These are phyloP conservation scores for Microctonus aethiopoides DNA, from an alignment of 2,888 invertebrate genomes.

Conservation along the genomic window DNA sequence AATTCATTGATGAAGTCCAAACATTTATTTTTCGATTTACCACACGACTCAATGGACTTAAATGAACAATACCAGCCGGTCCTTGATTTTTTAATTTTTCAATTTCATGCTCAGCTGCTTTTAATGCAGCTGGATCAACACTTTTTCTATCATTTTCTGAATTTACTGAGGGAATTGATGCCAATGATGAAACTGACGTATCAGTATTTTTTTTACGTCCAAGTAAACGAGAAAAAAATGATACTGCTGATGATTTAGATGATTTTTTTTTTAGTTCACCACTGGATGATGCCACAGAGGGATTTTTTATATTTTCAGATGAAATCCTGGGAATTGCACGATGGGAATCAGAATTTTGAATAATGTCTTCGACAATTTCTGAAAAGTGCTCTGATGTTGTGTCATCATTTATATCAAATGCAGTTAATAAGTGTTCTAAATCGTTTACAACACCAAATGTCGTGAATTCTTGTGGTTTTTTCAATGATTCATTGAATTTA, in stretches of 20 bases:
- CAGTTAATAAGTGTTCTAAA: background rate
- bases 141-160: slow-evolving; percentile 28
- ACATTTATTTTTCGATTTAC: slow-evolving; percentile 42
- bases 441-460: background rate
- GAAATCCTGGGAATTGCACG: too few species aligned
- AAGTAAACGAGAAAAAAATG: slow-evolving; percentile 3
- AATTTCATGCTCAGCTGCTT: slow-evolving; percentile 33
- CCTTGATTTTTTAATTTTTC: slow-evolving; percentile 44
- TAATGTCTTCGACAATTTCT: background rate
- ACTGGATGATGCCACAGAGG: background rate
- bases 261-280: background rate
- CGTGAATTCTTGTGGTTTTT: background rate
- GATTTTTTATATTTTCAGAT: background rate
- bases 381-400: background rate
- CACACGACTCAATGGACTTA: slow-evolving; percentile 41
- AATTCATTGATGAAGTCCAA: slow-evolving; percentile 30
- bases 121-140: slow-evolving; percentile 19
- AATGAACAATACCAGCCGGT: slow-evolving; percentile 44
- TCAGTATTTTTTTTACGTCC: background rate
- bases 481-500: background rate
- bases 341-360: background rate
- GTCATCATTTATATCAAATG: background rate
- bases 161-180: slow-evolving; percentile 32
- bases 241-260: background rate
- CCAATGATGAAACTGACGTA: background rate